Conservation (phyloP, 2,888 invertebrate species). For the Diaperis boleti region DNA sequence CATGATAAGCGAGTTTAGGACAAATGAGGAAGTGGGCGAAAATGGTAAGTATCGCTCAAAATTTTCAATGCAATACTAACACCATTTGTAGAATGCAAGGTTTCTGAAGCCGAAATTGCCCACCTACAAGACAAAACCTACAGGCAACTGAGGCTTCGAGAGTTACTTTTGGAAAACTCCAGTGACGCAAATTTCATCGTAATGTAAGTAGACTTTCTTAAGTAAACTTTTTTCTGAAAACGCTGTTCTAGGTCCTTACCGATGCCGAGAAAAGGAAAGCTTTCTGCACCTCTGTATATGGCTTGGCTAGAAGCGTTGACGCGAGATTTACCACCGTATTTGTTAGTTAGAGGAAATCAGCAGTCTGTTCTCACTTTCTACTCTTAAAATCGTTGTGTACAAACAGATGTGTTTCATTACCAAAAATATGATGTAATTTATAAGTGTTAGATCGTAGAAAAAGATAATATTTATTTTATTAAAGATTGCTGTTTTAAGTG, state of each 20-base stretch:
- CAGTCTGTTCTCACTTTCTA: slow-evolving; percentile 91
- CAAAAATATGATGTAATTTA: slow-evolving; percentile 22
- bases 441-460: slow-evolving; percentile 25
- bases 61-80: too few relatives aligned
- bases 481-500: slow-evolving; percentile 10
- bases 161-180: slow-evolving; percentile 90
- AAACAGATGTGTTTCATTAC: slow-evolving; percentile 25
- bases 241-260: slow-evolving; percentile 80
- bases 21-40: slow-evolving; percentile 58
- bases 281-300: slow-evolving; percentile 94
- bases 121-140: slow-evolving; percentile 88
- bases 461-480: slow-evolving; percentile 26
- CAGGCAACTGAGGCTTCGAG: slow-evolving; percentile 90
- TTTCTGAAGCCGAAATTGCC: slow-evolving; percentile 80
- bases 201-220: slow-evolving; percentile 76
- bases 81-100: slow-evolving; percentile 73
- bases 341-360: slow-evolving; percentile 89
- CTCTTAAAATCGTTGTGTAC: slow-evolving; percentile 71
- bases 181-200: slow-evolving; percentile 89
- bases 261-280: slow-evolving; percentile 90
- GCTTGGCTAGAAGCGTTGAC: slow-evolving; percentile 96
- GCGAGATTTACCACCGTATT: slow-evolving; percentile 88
- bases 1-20: slow-evolving; percentile 77
- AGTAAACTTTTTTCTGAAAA: not conserved
- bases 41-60: slow-evolving; percentile 58